Base-by-base conservation (phyloP, 2,888 invertebrate species). In the Athetis lepigone region DNA sequence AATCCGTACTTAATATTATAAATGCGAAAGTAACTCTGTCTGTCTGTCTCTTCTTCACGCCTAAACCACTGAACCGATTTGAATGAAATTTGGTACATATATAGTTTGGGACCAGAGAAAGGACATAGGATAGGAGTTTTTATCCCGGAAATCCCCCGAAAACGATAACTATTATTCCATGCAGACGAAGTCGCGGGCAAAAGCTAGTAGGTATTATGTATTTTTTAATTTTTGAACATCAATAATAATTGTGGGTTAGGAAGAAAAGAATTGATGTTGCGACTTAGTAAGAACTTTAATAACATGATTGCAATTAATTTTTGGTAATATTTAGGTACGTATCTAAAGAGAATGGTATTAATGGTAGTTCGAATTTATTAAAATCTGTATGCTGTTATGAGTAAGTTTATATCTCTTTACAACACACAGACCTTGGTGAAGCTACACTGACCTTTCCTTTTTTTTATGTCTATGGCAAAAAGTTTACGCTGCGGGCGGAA, bases 361-460 rank as follows among this genome's bases (percentile, higher is more conserved):
- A 16, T 16, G 33, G 13, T 29, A 16, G 13, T 11, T 29, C 2
- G 8, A 11, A 45, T n/a, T n/a, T n/a, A n/a, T 11, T 43, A 36
- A 40, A 27, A 11, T 52, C 33, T 33, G 16, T 50, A 37, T 42
- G 33, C 25, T 27, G 23, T 51, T 64, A 73, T 71, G 60, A 55
- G 67, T 61, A 37, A 73, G 49, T 57, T 61, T 60, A 71, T 58
- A 58, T 55, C 39, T 51, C 27, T 60, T 61, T 43, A 61, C 37
- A 69, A 66, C 58, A 60, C 18, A 39, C 56, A 68, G 75, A 71
- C 85, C 84, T 85, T 82, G 84, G 60, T 58, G 70, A 75, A 64
- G 54, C 80, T 58, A 69, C 70, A 68, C 73, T 84, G 83, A 85
- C 86, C 86, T 86, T 82, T 80, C 52, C 51, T 78, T 72, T 68